Base-by-base conservation (phyloP, 35 echinoderm and acorn worm species). In the Heliocidaris tuberculata region DNA sequence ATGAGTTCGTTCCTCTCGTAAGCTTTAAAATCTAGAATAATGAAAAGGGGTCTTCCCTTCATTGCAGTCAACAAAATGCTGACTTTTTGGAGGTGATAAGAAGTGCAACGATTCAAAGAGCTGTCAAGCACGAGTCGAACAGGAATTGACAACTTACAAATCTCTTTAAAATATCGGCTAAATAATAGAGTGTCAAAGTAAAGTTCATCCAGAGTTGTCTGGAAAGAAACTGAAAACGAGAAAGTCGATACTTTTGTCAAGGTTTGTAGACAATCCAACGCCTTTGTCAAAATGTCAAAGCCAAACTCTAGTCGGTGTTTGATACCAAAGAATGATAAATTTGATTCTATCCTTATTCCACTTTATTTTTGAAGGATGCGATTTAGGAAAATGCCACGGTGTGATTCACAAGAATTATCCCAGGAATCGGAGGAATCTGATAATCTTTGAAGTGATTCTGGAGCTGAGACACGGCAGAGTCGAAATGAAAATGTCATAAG, bases 281-380 rank as follows among this genome's bases (percentile, higher is more conserved):
- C 65, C 65, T 78, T 78, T 78, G 65, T 78, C 65, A 78, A 78
- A 78, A 78, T 78, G 65, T 78, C 65, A 78, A 78, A 78, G 65
- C 27, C 65, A 27, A 78, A 78, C 65, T 78, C 7, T 19, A 19
- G 65, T 78, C 65, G 65, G 65, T 78, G 65, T 78, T 78, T 78
- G 65, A 78, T 78, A 78, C 27, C 65, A 78, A 78, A 78, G 17
- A 78, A 78, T 78, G 65, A 78, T 78, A 78, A 78, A n/a, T 78
- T 78, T 78, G 65, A 78, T 78, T 78, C 65, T 78, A 78, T 78
- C 65, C 65, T 78, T n/a, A 19, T 78, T 78, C 2, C 8, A 78
- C 65, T 78, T 78, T 27, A 24, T n/a, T 78, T 78, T 24, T 78
- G 65, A 78, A 78, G 27, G 65, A 78, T 78, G 65, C 65, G 27